Evolutionary conservation across 2,888 invertebrate species (phyloP).

Genomic region (Drosophila putrida): DNA sequence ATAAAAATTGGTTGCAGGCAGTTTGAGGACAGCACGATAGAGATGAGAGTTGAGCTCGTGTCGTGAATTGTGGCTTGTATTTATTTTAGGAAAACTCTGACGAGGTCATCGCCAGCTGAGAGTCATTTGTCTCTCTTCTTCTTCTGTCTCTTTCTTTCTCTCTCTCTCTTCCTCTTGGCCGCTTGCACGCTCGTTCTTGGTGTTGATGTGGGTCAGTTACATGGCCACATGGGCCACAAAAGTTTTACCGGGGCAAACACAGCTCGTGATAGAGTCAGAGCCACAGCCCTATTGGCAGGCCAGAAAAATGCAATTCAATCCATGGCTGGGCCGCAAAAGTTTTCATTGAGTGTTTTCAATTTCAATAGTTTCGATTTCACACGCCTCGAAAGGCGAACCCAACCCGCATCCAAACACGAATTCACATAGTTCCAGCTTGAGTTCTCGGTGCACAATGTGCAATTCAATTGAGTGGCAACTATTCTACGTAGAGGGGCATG

Average conservation of each 20-base stretch:
- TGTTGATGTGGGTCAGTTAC: slow-evolving; percentile 72
- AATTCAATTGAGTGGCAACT: slow-evolving; percentile 27
- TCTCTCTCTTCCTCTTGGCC: slow-evolving; percentile 5
- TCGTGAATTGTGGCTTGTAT: slow-evolving; percentile 11
- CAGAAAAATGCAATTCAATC: slow-evolving; percentile 70
- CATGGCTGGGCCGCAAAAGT: slow-evolving; percentile 69
- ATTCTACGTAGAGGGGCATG: slow-evolving; percentile 6
- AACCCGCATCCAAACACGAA: slow-evolving; percentile 39
- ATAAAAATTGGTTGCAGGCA: slow-evolving; percentile 63
- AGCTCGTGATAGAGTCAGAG: no score
- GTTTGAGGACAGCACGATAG: slow-evolving; percentile 26
- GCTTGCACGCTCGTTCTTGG: slow-evolving; percentile 15
- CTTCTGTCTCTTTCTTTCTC: slow-evolving; percentile 1
- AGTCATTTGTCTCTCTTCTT: slow-evolving; percentile 4
- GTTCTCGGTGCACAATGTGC: slow-evolving; percentile 30
- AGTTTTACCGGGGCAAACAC: slow-evolving; percentile 36
- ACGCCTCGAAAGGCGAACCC: slow-evolving; percentile 55
- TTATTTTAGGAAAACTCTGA: not conserved
- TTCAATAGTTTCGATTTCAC: slow-evolving; percentile 77
- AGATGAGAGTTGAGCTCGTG: slow-evolving; percentile 1
- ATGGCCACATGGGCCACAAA: slow-evolving; percentile 65
- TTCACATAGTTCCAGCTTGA: slow-evolving; percentile 24
- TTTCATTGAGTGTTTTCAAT: slow-evolving; percentile 75
- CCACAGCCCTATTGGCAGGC: slow-evolving; percentile 35
- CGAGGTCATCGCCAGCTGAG: not conserved